Evolutionary conservation across 2,888 invertebrate genomes (phyloP), one percentile per base, ranked within the genome.

Genomic region (Hetaerina titia): DNA sequence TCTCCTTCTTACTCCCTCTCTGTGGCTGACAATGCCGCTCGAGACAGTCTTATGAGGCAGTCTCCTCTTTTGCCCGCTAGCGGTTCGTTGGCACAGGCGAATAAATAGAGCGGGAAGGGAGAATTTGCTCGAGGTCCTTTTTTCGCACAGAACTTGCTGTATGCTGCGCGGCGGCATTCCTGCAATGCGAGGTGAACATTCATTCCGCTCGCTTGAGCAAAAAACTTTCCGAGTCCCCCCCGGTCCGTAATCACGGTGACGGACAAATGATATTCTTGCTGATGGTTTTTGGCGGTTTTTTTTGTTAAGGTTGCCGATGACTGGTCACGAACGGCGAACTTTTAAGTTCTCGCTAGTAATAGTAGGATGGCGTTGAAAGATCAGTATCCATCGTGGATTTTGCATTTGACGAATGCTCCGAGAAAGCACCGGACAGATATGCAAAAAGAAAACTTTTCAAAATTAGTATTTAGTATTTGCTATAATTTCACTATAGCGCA

Each of bases 231-330:
- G 31, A 31, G 31, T 31, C 13, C 11, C 31, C 81, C 15, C 25
- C 81, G 25, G 81, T 15, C 81, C 15, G 25, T 22, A 81, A 81
- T 81, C 81, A 31, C 25, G 81, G 31, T 81, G 81, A 81, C 25
- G 81, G 22, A 31, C 81, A 81, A 81, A 81, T 81, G 81, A 81
- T 81, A 31, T 81, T 31, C 69, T 69, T n/a, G 17, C 69, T 69
- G 19, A 69, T 81, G 25, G 13, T 81, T 81, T 22, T 31, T n/a
- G 25, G 81, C 8, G n/a, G n/a, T n/a, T 0, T 81, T 13, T 31
- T 22, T 31, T 31, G 2, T 60, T 5, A 15, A 11, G 60, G 45
- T 45, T n/a, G 31, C 11, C 31, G 81, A n/a, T 69, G n/a, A 60
- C 31, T 31, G 81, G 81, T 13, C 31, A n/a, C n/a, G 81, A 31